Percentiles rank a stretch among this genome's conserved stretches.
Conservation (phyloP, 2,888 invertebrate genomes). For the Himalopsyche japonica region DNA sequence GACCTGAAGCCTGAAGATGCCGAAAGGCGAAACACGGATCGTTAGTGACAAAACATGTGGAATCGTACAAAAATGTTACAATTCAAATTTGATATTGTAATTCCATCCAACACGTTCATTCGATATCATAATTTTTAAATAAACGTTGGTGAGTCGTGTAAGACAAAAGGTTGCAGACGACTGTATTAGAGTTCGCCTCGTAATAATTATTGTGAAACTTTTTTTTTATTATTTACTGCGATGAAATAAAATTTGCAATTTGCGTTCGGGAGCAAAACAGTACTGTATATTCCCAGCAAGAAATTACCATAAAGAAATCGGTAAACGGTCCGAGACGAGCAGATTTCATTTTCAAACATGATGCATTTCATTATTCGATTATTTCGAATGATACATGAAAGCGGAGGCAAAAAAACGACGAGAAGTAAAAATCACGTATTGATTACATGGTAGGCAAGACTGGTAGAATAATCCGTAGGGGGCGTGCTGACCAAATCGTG, state of each 20-base stretch:
- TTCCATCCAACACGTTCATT: too few species aligned
- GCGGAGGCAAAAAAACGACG: background rate
- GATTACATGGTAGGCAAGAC: background rate
- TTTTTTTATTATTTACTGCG: background rate
- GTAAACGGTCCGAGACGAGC: background rate
- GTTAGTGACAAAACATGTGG: too few species aligned
- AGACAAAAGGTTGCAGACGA: too few species aligned
- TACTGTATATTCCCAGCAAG: background rate
- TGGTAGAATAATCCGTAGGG: background rate
- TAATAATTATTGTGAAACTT: background rate
- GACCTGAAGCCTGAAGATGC: too few species aligned
- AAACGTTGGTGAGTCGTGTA: too few species aligned
- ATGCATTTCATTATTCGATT: background rate
- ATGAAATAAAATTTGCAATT: background rate
- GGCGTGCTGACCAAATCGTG: background rate
- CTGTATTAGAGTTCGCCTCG: background rate
- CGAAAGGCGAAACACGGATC: too few species aligned
- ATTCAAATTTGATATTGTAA: too few species aligned
- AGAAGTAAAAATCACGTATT: background rate
- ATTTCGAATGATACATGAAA: constrained; percentile 1
- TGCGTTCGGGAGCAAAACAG: background rate
- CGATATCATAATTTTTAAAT: too few species aligned
- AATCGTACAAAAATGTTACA: too few species aligned
- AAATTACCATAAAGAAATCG: background rate
- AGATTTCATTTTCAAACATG: background rate